Conservation (phyloP, 2,888 invertebrate species). For the Epirrhoe alternata region DNA sequence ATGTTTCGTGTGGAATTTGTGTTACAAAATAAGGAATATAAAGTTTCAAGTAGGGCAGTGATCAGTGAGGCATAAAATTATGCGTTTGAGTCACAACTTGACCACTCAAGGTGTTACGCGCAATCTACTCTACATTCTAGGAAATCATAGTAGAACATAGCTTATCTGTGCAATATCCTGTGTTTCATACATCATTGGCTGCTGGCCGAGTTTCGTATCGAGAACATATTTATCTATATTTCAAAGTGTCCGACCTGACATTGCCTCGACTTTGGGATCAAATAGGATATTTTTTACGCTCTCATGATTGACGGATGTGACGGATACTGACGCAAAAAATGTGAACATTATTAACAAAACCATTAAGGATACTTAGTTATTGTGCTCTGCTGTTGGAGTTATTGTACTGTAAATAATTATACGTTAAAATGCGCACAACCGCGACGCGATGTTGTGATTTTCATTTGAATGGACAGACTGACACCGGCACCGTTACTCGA, state of each 20-base stretch:
- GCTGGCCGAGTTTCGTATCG: slow-evolving; percentile 36
- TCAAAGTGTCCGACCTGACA: slow-evolving; percentile 25
- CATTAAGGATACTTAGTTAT: slow-evolving; percentile 55
- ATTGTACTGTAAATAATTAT: slow-evolving; percentile 67
- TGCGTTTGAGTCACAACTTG: slow-evolving; percentile 56
- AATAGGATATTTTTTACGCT: slow-evolving; percentile 39
- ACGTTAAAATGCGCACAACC: slow-evolving; percentile 60
- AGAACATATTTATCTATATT: slow-evolving; percentile 24
- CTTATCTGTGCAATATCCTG: slow-evolving; percentile 50
- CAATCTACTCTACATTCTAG: slow-evolving; percentile 50
- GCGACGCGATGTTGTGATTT: slow-evolving; percentile 61
- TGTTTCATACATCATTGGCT: slow-evolving; percentile 46
- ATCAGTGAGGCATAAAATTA: slow-evolving; percentile 65
- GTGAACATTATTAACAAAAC: slow-evolving; percentile 47
- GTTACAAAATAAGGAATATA: slow-evolving; percentile 35
- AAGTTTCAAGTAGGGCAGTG: slow-evolving; percentile 44
- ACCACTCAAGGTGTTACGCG: slow-evolving; percentile 47
- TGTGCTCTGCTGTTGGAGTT: slow-evolving; percentile 54
- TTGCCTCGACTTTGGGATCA: slow-evolving; percentile 27
- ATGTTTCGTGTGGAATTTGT: slow-evolving; percentile 39
- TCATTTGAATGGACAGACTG: slow-evolving; percentile 65
- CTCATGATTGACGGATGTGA: slow-evolving; percentile 36
- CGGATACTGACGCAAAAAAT: slow-evolving; percentile 46
- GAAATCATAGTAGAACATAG: slow-evolving; percentile 49
- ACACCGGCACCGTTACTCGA: slow-evolving; percentile 67